Evolutionary conservation across 2,797 vertebrate genomes (phyloP).

Genomic region (Gobio occitaniae): DNA sequence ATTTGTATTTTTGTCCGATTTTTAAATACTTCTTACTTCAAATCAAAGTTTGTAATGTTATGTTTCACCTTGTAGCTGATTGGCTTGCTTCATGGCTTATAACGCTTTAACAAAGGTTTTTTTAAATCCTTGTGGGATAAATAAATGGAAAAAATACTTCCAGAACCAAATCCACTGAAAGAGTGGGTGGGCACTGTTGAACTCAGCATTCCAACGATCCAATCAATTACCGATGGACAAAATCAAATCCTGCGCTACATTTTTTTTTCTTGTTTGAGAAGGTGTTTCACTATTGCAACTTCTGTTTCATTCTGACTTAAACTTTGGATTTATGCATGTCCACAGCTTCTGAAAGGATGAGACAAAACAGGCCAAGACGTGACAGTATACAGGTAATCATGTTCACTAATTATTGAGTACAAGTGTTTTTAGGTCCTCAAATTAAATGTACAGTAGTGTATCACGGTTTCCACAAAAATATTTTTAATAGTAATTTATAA

Average conservation of each 20-base stretch:
- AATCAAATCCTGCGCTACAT: neutral
- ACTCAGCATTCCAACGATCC: neutral
- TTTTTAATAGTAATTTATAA: neutral
- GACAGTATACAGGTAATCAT: constrained; percentile 75
- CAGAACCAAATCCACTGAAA: neutral
- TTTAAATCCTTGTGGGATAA: neutral
- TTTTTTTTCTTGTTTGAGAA: neutral
- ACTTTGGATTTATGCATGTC: constrained; percentile 23
- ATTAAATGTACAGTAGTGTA: neutral
- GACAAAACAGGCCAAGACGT: constrained; percentile 59
- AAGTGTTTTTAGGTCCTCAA: neutral
- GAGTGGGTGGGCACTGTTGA: neutral
- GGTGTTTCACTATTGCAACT: neutral
- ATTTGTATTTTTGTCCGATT: too few species aligned
- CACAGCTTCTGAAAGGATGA: constrained; percentile 68
- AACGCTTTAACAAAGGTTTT: neutral
- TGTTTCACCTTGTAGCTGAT: neutral
- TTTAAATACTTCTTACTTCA: too few species aligned
- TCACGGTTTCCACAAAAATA: neutral
- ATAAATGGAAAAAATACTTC: neutral
- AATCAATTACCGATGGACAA: neutral
- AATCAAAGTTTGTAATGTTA: too few species aligned
- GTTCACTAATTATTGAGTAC: neutral
- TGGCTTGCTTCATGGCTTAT: neutral
- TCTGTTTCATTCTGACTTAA: neutral